phyloP scores from a whole-genome alignment of 2,797 vertebrate species.

The Scleropages formosus region DNA sequence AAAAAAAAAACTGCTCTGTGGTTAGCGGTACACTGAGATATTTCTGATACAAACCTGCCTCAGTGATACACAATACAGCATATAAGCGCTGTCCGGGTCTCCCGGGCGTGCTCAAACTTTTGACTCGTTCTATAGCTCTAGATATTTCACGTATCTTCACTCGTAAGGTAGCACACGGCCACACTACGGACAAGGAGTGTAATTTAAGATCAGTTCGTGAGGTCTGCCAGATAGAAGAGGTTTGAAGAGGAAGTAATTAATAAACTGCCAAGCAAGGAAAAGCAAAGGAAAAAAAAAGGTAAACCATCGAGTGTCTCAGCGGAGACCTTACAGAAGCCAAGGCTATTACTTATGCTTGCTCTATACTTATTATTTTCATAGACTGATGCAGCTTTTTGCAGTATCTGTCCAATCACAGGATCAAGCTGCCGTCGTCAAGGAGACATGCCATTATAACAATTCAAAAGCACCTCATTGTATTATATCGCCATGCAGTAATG shows the following conservation, averaged over 20 bases:
- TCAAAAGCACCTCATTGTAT: conserved; percentile 23
- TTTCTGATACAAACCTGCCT: too few relatives aligned
- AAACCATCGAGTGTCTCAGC: not conserved
- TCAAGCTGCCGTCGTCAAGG: conserved; percentile 13
- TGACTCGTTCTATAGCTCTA: too few relatives aligned
- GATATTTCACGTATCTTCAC: too few relatives aligned
- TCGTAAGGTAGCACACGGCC: not conserved
- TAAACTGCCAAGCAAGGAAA: conserved; percentile 7
- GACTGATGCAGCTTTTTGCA: not conserved
- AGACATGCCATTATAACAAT: conserved; percentile 4
- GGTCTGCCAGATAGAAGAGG: not conserved
- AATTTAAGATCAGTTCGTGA: not conserved
- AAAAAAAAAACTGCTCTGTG: too few relatives aligned
- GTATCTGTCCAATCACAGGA: not conserved
- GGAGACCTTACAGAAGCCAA: not conserved
- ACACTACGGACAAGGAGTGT: not conserved
- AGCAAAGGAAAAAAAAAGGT: not conserved
- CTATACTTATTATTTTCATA: not conserved
- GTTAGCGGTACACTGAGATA: too few relatives aligned
- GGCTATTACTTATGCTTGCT: too few relatives aligned
- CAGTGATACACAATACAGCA: too few relatives aligned
- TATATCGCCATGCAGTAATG: not conserved
- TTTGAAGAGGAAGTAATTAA: not conserved
- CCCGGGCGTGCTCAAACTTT: too few relatives aligned
- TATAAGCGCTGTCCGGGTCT: too few relatives aligned